Base-by-base conservation (phyloP, 2,113 vertebrate genomes). In the Pica pica region DNA sequence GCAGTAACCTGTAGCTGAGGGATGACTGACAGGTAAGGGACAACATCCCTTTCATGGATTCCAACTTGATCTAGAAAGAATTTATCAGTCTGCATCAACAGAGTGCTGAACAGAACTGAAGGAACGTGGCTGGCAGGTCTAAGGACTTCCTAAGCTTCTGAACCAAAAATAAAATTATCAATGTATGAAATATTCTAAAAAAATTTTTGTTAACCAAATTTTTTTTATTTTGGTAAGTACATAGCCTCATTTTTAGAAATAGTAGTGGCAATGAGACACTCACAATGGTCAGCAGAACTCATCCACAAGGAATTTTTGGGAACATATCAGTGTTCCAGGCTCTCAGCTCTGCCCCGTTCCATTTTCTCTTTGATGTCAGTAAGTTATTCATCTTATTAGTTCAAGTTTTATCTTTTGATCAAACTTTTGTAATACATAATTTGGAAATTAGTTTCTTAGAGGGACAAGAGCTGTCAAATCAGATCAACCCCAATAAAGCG, bases 381-480 rank as follows among this genome's bases (percentile, higher is more conserved):
- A 90, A 95, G 23, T 76, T 91, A 71, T 60, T 91, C 2, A 88
- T 90, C 83, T 94, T 88, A 87, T 53, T 93, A 88, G 42, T 63
- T 83, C 79, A 86, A 94, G 42, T 52, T 92, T 77, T 86, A 93
- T 81, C 94, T 92, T 90, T 70, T 70, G 59, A 93, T 95, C 88
- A 47, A 52, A 35, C 55, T 80, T 96, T 73, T 46, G n/a, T 52
- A 81, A 90, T 16, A 68, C 7, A n/a, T 76, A 55, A 93, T 88
- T 90, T 96, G 68, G 83, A 92, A 94, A 90, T 90, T 21, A 67
- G 79, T 93, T 97, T 90, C 92, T 94, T 93, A 90, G 92, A 89
- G 83, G 86, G 89, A 93, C 92, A 74, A 90, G 79, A 93, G 50
- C 83, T 94, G 92, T 92, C 86, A 93, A 82, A 95, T 94, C 86